Evolutionary conservation across 2,113 vertebrate genomes (phyloP).

Genomic region (Clupea harengus): DNA sequence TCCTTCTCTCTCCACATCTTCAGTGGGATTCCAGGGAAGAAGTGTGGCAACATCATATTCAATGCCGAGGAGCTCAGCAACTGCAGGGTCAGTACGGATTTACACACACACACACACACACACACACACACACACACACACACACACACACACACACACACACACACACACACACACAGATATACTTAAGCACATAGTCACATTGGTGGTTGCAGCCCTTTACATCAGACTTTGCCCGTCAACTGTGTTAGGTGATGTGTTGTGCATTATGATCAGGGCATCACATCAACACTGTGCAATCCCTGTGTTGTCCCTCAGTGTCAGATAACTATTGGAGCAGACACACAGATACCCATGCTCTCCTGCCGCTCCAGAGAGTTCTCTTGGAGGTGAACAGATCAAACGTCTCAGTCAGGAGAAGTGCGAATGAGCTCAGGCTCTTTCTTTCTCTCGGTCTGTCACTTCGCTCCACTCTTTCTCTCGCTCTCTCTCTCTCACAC

Average conservation of each 20-base stretch:
- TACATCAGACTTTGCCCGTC: neutral
- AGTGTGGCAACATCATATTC: slow-evolving; percentile 27
- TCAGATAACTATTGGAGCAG: neutral
- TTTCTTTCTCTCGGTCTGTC: neutral
- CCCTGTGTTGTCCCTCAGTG: neutral
- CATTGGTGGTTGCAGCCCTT: neutral
- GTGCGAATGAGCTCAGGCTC: neutral
- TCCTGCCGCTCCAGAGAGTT: neutral
- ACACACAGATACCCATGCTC: neutral
- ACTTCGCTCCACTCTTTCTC: neutral
- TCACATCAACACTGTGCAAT: neutral
- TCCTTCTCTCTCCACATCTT: neutral
- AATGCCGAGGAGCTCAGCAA: slow-evolving; percentile 29
- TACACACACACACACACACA: slow-evolving; percentile 15
- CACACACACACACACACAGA: neutral
- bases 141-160: slow-evolving; percentile 19
- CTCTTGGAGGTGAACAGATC: neutral
- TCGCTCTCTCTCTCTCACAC: slow-evolving; percentile 12
- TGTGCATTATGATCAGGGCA: neutral
- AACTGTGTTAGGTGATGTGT: neutral
- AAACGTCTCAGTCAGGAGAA: neutral
- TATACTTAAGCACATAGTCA: neutral
- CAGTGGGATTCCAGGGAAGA: slow-evolving; percentile 26
- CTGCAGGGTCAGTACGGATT: slow-evolving; percentile 31
- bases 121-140: neutral